phyloP scores from a whole-genome alignment of 2,113 vertebrate genomes.

The Gallinago jamesoni region DNA sequence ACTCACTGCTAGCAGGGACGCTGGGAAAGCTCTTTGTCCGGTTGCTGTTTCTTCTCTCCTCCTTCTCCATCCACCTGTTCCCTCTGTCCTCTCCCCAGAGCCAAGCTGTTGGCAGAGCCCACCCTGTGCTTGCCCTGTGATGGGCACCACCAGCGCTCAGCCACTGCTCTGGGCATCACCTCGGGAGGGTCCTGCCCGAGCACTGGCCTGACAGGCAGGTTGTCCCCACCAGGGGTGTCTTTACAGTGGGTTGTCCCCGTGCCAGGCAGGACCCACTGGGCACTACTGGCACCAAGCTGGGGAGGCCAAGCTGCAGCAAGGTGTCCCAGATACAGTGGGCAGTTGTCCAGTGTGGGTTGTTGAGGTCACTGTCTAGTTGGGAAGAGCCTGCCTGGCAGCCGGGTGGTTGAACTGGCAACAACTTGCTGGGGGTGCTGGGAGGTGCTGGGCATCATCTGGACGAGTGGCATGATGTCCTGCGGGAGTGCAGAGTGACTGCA shows the following conservation, averaged over 20 bases:
- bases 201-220: background rate
- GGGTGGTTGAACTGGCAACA: background rate
- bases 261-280: background rate
- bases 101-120: background rate
- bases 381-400: too few relatives aligned
- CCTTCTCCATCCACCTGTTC: background rate
- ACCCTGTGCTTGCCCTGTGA: background rate
- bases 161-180: background rate
- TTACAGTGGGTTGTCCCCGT: background rate
- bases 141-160: background rate
- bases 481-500: constrained; percentile 51
- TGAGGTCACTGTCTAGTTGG: background rate
- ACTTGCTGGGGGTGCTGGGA: too few relatives aligned
- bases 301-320: accelerated
- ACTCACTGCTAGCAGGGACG: background rate
- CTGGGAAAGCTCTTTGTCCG: background rate
- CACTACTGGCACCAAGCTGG: background rate
- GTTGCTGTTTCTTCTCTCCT: background rate
- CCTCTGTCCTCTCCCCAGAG: background rate
- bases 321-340: background rate
- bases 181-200: background rate
- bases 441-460: too few relatives aligned
- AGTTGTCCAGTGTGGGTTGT: background rate
- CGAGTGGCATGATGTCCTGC: constrained; percentile 50
- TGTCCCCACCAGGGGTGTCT: background rate